phyloP scores from a whole-genome alignment of 2,888 invertebrate genomes.

The Malachius bipustulatus region DNA sequence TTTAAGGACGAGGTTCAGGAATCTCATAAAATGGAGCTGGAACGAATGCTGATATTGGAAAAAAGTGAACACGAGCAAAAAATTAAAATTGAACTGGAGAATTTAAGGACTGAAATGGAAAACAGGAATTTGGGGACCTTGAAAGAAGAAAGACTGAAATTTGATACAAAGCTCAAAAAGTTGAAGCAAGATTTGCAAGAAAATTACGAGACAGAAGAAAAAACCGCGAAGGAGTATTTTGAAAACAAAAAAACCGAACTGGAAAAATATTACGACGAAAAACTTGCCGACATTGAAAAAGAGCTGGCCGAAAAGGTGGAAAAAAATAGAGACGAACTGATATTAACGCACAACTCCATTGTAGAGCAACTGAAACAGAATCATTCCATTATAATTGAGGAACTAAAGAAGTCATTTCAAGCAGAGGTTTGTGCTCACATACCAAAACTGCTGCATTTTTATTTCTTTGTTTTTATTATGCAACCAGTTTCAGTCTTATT shows the following conservation, averaged over 20 bases:
- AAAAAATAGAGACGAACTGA: slow-evolving; percentile 39
- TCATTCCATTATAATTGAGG: slow-evolving; percentile 47
- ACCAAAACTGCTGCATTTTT: too few relatives aligned
- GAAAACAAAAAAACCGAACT: slow-evolving; percentile 34
- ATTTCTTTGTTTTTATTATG: too few relatives aligned
- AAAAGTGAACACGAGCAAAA: slow-evolving; percentile 29
- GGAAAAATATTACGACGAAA: slow-evolving; percentile 39
- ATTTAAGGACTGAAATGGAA: slow-evolving; percentile 42
- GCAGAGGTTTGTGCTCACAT: slow-evolving; percentile 48
- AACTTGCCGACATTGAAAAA: slow-evolving; percentile 41
- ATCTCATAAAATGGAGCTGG: slow-evolving; percentile 39
- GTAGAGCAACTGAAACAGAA: slow-evolving; percentile 45
- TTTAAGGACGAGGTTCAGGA: slow-evolving; percentile 33
- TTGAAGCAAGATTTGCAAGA: slow-evolving; percentile 35
- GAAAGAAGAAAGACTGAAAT: slow-evolving; percentile 28
- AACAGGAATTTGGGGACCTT: slow-evolving; percentile 33
- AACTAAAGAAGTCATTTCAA: slow-evolving; percentile 50
- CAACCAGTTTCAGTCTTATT: too few relatives aligned
- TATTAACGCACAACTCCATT: slow-evolving; percentile 43
- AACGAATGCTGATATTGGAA: slow-evolving; percentile 39
- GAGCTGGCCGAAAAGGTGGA: slow-evolving; percentile 39
- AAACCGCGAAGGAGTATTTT: slow-evolving; percentile 28
- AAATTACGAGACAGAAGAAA: slow-evolving; percentile 29
- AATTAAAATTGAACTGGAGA: slow-evolving; percentile 36
- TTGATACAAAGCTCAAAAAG: slow-evolving; percentile 40